Evolutionary conservation across 1,140 invertebrate genomes (phyloP), one percentile per base, ranked within the genome.

Genomic region (Leptinotarsa lineolata): DNA sequence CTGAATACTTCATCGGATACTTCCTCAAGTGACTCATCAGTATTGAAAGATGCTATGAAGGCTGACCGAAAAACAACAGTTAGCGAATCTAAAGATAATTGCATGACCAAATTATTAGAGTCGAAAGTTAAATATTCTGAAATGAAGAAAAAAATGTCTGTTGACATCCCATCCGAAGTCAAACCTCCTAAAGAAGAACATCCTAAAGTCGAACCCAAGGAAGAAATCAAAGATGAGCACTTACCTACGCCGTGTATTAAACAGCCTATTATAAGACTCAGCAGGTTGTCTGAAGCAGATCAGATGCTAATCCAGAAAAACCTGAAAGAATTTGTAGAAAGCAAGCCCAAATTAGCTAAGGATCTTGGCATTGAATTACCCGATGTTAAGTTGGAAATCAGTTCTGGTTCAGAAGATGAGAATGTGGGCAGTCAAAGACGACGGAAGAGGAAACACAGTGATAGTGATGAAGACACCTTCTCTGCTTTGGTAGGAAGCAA

Each of bases 281-380:
- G 76, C 72, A 82, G 79, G 80, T 85, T 82, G 79, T 84, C 82
- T 70, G 81, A 80, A 76, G 84, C 90, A 67, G 90, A 92, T 81
- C 88, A 90, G 73, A 84, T 85, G 48, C 81, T 89, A 21, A 91
- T 91, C 88, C 88, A 90, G 74, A 87, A 88, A 77, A 91, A 88
- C 82, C 79, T 91, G 74, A 86, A 86, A 70, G 87, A 88, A 71
- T 90, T 89, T 79, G 86, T 86, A 59, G 87, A 91, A 81, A 89
- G 88, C 77, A 88, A 87, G 77, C 89, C 89, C 48, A 84, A 85
- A 80, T 81, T 88, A 68, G 88, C 90, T 20, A 88, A 86, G 75
- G 89, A 89, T 79, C 84, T 90, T 79, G 88, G 88, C 11, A 83
- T 84, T 70, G 74, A 78, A 65, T 60, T 77, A 8, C 68, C 59